Evolutionary conservation across 2,797 vertebrate species (phyloP).

Genomic region (Argyrosomus regius): DNA sequence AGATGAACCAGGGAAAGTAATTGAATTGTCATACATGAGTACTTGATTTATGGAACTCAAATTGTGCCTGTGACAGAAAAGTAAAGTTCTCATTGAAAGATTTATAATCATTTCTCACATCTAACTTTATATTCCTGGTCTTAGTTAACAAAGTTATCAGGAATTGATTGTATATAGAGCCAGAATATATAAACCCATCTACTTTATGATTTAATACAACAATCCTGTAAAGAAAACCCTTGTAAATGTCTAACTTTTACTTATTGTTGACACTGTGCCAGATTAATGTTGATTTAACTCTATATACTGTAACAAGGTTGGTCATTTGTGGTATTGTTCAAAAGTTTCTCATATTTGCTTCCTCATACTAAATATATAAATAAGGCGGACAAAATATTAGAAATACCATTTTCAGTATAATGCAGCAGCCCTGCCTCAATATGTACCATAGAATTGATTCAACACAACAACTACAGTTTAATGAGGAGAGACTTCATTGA

Average conservation of each 20-base stretch:
- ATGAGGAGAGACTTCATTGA: neutral
- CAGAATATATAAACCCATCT: neutral
- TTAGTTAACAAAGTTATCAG: neutral
- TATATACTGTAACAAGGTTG: neutral
- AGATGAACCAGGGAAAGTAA: slow-evolving; percentile 20
- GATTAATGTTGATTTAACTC: neutral
- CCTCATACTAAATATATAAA: neutral
- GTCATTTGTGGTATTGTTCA: too few relatives aligned
- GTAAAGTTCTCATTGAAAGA: neutral
- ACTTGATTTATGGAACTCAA: slow-evolving; percentile 38
- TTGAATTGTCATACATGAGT: slow-evolving; percentile 19
- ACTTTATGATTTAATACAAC: neutral
- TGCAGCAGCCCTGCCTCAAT: neutral
- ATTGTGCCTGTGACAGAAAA: slow-evolving; percentile 16
- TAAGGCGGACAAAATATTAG: neutral
- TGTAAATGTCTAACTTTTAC: neutral
- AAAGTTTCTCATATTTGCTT: neutral
- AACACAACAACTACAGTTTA: neutral
- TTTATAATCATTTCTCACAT: neutral
- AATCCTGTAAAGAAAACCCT: neutral
- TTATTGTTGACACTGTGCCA: neutral
- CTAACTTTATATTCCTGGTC: neutral
- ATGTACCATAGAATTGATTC: neutral
- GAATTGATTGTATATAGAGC: neutral
- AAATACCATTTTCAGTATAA: neutral